phyloP scores from a whole-genome alignment of 1,140 invertebrate genomes.

The Streblospio benedicti region DNA sequence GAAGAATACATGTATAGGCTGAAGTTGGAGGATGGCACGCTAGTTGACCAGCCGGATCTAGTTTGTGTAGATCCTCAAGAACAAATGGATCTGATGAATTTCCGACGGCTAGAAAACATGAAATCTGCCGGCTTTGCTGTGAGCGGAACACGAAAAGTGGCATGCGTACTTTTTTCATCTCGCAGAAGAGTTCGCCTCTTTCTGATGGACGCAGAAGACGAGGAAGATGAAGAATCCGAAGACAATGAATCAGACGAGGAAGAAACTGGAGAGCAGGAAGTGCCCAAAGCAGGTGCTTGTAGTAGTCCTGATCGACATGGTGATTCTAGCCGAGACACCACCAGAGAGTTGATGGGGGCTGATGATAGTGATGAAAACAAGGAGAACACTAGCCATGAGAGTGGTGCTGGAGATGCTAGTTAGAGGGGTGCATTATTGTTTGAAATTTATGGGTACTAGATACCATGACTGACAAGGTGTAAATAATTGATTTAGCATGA shows the following conservation, averaged over 20 bases:
- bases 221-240: slow-evolving; percentile 59
- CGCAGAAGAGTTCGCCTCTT: slow-evolving; percentile 71
- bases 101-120: slow-evolving; percentile 61
- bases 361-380: slow-evolving; percentile 25
- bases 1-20: slow-evolving; percentile 17
- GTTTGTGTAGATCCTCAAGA: slow-evolving; percentile 24
- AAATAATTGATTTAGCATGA: no score
- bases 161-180: slow-evolving; percentile 72
- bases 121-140: slow-evolving; percentile 66
- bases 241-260: slow-evolving; percentile 30
- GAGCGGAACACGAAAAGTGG: slow-evolving; percentile 77
- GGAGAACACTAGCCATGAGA: slow-evolving; percentile 52
- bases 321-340: background rate
- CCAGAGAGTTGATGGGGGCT: slow-evolving; percentile 21
- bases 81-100: slow-evolving; percentile 29
- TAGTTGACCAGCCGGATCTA: slow-evolving; percentile 2
- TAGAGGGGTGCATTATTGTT: no score
- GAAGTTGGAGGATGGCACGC: background rate
- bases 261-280: background rate
- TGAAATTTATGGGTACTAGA: no score
- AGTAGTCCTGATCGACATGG: no score
- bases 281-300: no score
- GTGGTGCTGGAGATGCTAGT: no score
- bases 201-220: slow-evolving; percentile 85
- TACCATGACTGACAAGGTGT: no score